These are phyloP conservation scores for Meriones psammophilus DNA, from an alignment of 2,797 vertebrate species.

Conservation along the genomic window DNA sequence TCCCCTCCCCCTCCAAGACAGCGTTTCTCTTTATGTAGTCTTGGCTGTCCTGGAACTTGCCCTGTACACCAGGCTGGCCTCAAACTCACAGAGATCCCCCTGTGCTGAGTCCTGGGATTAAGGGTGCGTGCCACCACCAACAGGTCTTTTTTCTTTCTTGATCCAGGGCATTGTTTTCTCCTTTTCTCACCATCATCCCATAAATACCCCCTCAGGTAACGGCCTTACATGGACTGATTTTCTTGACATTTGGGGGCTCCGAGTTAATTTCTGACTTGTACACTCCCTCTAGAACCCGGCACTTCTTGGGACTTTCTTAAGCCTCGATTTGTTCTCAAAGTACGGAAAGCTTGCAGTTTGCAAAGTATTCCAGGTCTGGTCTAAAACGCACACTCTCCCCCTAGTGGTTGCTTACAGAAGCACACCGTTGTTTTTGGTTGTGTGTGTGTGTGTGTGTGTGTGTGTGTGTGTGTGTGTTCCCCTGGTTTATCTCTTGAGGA, in stretches of 20 bases:
- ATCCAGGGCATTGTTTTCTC: not conserved
- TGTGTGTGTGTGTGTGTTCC: not conserved
- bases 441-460: not conserved
- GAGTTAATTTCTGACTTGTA: not conserved
- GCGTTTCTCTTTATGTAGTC: not conserved
- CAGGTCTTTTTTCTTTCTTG: not conserved
- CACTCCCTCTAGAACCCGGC: not conserved
- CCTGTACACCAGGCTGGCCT: not conserved
- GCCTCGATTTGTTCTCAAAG: not conserved
- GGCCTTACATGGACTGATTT: not conserved
- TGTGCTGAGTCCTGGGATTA: not conserved
- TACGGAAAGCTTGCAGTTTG: not conserved
- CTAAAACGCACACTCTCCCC: constrained; percentile 5
- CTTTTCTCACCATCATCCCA: not conserved
- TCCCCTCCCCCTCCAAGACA: too few relatives aligned
- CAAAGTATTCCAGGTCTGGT: not conserved
- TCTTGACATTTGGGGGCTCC: not conserved
- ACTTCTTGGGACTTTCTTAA: not conserved
- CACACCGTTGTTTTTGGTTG: not conserved
- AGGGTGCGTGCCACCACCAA: not conserved
- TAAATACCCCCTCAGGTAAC: not conserved
- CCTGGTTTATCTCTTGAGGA: not conserved
- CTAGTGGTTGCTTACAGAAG: constrained; percentile 60
- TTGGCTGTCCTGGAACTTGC: not conserved
- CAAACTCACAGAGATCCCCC: not conserved